A percentile compares a stretch with the other conserved stretches of the same genome.
Conservation (phyloP, 2,797 vertebrate species). For the Cryptoblepharus egeriae region DNA sequence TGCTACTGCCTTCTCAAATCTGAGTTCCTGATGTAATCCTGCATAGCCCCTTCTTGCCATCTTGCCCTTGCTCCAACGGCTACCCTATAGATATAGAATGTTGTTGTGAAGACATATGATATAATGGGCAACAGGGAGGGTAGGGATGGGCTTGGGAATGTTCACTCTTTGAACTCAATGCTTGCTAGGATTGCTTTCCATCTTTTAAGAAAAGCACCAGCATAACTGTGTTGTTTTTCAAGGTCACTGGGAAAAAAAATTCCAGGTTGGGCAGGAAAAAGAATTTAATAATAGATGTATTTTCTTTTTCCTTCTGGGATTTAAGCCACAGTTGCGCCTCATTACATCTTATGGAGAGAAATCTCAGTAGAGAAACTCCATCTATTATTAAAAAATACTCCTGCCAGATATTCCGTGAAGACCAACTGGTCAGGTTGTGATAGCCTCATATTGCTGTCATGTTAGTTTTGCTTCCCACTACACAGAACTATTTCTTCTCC, state of each 20-base stretch:
- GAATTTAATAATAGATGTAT: slow-evolving; percentile 53
- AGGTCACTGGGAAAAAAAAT: slow-evolving; percentile 43
- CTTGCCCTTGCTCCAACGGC: too few relatives aligned
- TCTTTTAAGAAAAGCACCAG: slow-evolving; percentile 4
- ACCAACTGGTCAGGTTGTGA: slow-evolving; percentile 34
- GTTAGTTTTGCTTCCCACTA: slow-evolving; percentile 47
- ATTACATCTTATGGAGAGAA: slow-evolving; percentile 59
- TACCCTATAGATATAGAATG: too few relatives aligned
- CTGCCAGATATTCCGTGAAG: slow-evolving; percentile 51
- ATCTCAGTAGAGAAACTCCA: slow-evolving; percentile 56
- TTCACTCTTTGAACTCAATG: slow-evolving; percentile 6
- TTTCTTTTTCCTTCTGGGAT: slow-evolving; percentile 48
- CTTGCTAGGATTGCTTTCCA: slow-evolving; percentile 23
- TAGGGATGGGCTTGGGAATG: background rate
- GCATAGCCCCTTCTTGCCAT: too few relatives aligned
- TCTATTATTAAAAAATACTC: slow-evolving; percentile 66
- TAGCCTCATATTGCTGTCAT: slow-evolving; percentile 39
- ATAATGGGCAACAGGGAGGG: too few relatives aligned
- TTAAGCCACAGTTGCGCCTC: slow-evolving; percentile 52
- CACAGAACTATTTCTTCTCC: background rate
- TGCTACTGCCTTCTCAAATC: too few relatives aligned
- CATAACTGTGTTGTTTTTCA: slow-evolving; percentile 22
- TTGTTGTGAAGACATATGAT: too few relatives aligned
- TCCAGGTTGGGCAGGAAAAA: slow-evolving; percentile 27
- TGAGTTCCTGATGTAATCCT: too few relatives aligned